Percentiles rank a stretch among this genome's conserved stretches.
Evolutionary conservation across 2,797 vertebrate species (phyloP).

Genomic region (Pelochelys cantorii): DNA sequence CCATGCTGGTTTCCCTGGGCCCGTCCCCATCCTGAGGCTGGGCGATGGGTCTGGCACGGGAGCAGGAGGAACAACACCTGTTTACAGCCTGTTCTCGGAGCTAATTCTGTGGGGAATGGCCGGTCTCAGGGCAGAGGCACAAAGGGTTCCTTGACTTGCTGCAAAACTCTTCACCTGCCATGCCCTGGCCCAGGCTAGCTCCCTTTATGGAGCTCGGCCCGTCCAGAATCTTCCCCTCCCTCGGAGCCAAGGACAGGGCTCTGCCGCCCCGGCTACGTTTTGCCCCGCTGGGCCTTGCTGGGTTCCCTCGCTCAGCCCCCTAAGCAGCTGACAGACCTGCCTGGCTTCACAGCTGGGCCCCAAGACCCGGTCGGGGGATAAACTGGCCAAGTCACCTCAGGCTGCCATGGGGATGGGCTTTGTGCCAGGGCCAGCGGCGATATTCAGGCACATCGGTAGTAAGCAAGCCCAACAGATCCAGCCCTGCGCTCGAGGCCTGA

Average conservation of each 20-base stretch:
- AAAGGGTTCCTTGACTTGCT: background rate
- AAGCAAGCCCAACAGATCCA: background rate
- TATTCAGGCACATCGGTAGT: background rate
- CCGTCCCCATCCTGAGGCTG: background rate
- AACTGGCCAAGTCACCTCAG: background rate
- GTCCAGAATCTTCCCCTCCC: background rate
- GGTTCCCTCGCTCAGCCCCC: background rate
- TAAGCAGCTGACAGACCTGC: background rate
- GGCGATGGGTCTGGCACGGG: background rate
- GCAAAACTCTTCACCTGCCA: background rate
- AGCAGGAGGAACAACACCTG: background rate
- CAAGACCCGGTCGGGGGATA: background rate
- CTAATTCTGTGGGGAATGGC: background rate
- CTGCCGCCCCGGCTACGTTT: background rate
- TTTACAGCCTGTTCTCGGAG: background rate
- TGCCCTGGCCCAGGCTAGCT: background rate
- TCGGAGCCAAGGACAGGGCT: background rate
- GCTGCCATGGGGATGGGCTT: background rate
- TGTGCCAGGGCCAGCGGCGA: background rate
- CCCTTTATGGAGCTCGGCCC: rapidly evolving
- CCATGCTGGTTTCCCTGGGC: background rate
- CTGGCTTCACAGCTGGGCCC: background rate
- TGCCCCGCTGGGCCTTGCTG: background rate
- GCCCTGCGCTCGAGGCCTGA: background rate
- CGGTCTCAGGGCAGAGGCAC: background rate